A percentile compares a stretch with the other conserved stretches of the same genome.
phyloP scores from a whole-genome alignment of 1,140 invertebrate genomes.

The Oreohelix idahoensis region DNA sequence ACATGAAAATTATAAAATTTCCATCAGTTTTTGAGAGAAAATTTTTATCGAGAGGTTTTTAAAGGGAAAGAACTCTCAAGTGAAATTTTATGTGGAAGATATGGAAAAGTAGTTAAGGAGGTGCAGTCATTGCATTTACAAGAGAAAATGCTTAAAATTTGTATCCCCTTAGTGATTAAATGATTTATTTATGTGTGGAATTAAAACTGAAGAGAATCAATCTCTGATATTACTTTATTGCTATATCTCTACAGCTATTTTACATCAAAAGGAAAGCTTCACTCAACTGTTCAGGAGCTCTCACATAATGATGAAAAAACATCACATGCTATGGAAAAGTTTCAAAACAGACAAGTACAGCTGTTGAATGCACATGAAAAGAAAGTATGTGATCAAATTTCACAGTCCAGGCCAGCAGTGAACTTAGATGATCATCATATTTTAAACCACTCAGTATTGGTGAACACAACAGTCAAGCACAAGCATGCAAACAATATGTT shows the following conservation, averaged over 20 bases:
- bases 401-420: neutral
- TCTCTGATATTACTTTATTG: neutral
- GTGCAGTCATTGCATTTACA: too few species aligned
- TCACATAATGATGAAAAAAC: neutral
- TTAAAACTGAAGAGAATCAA: too few species aligned
- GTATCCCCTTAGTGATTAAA: too few species aligned
- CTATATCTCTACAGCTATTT: neutral
- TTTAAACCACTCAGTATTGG: neutral
- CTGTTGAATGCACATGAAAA: neutral
- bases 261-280: neutral
- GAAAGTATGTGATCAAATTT: neutral
- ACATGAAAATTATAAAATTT: too few species aligned
- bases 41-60: too few species aligned
- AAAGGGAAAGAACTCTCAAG: too few species aligned
- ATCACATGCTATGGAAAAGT: neutral
- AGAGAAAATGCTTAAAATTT: too few species aligned
- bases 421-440: neutral
- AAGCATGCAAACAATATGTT: neutral
- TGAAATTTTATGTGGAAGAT: too few species aligned
- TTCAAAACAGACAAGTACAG: neutral
- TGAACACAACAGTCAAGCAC: neutral
- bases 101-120: too few species aligned
- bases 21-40: too few species aligned
- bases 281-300: neutral
- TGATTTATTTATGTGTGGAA: too few species aligned